phyloP scores from a whole-genome alignment of 2,888 invertebrate genomes.

The Rhimphoctona megacephalus region DNA sequence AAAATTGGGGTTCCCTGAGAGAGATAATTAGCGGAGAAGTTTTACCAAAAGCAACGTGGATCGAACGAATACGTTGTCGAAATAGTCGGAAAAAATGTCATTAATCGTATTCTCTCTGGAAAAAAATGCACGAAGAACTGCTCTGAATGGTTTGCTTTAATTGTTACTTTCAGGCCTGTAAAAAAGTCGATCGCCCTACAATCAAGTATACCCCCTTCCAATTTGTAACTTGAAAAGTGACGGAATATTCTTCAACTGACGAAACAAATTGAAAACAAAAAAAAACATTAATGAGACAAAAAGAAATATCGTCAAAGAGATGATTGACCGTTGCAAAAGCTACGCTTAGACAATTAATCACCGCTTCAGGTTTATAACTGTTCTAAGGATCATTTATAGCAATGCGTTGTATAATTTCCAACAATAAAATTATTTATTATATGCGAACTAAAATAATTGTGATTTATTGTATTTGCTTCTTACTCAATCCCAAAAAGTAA shows the following conservation, averaged over 20 bases:
- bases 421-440: constrained; percentile 84
- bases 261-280: not conserved
- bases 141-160: not conserved
- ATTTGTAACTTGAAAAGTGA: not conserved
- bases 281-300: constrained; percentile 6
- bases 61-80: constrained; percentile 21
- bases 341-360: constrained; percentile 78
- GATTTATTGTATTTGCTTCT: constrained; percentile 18
- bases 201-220: constrained; percentile 5
- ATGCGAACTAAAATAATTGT: constrained; percentile 65
- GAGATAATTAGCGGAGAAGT: not conserved
- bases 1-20: not conserved
- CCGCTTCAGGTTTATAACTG: constrained; percentile 82
- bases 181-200: constrained; percentile 12
- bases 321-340: constrained; percentile 58
- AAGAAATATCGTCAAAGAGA: constrained; percentile 19
- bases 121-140: not conserved
- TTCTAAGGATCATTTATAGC: constrained; percentile 80
- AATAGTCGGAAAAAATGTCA: not conserved
- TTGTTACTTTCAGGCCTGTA: not conserved
- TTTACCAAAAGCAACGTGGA: not conserved
- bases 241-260: not conserved
- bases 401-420: constrained; percentile 83
- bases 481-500: not conserved
- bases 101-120: not conserved